These are phyloP conservation scores for Anoplius nigerrimus DNA, from an alignment of 2,888 invertebrate species.

Conservation along the genomic window DNA sequence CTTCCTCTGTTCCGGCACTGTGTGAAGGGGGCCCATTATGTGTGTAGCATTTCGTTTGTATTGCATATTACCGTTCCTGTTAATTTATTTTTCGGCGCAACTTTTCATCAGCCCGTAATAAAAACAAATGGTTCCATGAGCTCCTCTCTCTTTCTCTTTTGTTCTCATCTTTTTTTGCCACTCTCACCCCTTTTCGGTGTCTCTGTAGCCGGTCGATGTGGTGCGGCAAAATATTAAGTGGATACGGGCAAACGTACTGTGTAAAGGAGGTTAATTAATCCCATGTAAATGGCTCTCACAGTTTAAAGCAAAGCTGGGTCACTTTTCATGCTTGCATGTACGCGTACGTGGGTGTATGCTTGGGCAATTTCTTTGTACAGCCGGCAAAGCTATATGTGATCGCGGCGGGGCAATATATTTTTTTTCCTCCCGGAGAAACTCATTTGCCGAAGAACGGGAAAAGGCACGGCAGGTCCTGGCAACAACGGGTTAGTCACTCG, in stretches of 20 bases:
- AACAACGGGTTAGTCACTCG: no score
- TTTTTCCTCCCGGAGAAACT: background rate
- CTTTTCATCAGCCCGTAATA: no score
- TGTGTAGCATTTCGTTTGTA: background rate
- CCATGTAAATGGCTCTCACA: slow-evolving; percentile 8
- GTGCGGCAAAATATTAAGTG: slow-evolving; percentile 3
- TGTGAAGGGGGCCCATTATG: background rate
- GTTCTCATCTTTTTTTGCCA: background rate
- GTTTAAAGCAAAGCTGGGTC: slow-evolving; percentile 7
- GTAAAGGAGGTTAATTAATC: slow-evolving; percentile 8
- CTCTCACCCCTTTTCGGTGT: background rate
- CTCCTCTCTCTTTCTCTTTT: background rate
- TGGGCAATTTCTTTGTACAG: slow-evolving; percentile 7
- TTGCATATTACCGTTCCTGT: background rate
- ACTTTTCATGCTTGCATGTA: background rate
- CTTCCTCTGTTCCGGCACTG: no score
- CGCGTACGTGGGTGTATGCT: background rate
- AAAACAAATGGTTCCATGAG: background rate
- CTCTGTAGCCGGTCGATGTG: background rate
- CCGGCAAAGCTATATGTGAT: background rate
- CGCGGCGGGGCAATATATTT: background rate
- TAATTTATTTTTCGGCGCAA: no score
- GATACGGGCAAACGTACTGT: slow-evolving; percentile 2
- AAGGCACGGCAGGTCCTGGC: no score
- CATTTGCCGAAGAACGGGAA: background rate